Conservation (phyloP, 2,113 vertebrate genomes). For the Mustelus asterias region DNA sequence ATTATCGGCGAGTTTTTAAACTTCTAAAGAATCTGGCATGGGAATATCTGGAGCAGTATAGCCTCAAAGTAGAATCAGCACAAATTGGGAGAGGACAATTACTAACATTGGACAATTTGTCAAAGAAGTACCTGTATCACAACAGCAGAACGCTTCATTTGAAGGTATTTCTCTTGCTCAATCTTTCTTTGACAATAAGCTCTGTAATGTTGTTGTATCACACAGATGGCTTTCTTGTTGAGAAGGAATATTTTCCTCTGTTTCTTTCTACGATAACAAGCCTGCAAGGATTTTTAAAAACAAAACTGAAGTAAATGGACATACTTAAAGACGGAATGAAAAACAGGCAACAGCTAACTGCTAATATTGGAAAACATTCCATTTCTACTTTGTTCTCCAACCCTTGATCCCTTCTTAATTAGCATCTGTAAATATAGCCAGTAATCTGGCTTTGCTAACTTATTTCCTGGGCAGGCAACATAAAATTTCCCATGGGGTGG, state of each 20-base stretch:
- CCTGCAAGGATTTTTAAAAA: conserved; percentile 42
- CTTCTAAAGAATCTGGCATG: not conserved
- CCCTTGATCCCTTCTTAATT: not conserved
- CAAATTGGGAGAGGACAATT: not conserved
- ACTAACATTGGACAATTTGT: not conserved
- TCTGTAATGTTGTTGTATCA: conserved; percentile 53
- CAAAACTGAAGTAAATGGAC: not conserved
- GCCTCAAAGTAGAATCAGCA: not conserved
- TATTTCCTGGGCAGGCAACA: not conserved
- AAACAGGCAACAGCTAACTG: not conserved
- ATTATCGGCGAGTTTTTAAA: not conserved
- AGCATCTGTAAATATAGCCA: not conserved
- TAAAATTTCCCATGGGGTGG: not conserved
- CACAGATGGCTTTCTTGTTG: conserved; percentile 43
- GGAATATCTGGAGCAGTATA: not conserved
- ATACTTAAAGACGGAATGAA: not conserved
- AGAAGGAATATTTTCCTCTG: conserved; percentile 48
- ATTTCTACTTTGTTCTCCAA: not conserved
- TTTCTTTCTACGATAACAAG: conserved; percentile 50
- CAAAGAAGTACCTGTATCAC: conserved; percentile 52
- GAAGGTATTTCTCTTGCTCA: conserved; percentile 46
- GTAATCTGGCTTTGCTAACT: not conserved
- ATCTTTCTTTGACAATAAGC: conserved; percentile 44
- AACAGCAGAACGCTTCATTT: conserved; percentile 47
- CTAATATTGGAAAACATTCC: not conserved